These are phyloP conservation scores for Bombus fervidus DNA, from an alignment of 1,140 invertebrate species.

Conservation along the genomic window DNA sequence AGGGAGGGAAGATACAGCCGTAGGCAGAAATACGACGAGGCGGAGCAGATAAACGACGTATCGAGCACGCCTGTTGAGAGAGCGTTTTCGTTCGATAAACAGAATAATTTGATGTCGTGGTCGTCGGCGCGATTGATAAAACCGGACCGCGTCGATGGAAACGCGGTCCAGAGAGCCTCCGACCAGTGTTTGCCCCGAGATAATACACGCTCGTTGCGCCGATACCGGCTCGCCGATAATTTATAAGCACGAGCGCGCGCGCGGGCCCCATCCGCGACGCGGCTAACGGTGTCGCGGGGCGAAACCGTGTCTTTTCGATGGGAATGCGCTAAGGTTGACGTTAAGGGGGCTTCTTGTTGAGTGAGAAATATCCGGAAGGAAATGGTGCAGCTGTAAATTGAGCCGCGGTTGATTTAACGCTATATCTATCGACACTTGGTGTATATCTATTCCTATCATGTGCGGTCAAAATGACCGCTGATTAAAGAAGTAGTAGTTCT, in stretches of 20 bases:
- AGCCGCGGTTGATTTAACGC: too few relatives aligned
- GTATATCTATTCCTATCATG: too few relatives aligned
- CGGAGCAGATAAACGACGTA: conserved; percentile 66
- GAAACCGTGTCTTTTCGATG: not conserved
- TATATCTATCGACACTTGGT: too few relatives aligned
- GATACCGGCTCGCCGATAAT: conserved; percentile 38
- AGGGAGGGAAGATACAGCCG: conserved; percentile 13
- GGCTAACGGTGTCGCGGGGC: not conserved
- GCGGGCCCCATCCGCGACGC: not conserved
- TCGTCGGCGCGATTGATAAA: conserved; percentile 55
- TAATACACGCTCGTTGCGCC: conserved; percentile 41
- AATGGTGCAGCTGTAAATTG: too few relatives aligned
- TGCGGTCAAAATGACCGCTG: too few relatives aligned
- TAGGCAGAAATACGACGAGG: conserved; percentile 57
- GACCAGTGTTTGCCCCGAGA: conserved; percentile 36
- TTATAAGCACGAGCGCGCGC: conserved; percentile 31
- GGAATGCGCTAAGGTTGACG: not conserved
- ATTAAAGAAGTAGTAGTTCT: too few relatives aligned
- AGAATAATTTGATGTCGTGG: conserved; percentile 55
- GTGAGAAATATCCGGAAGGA: not conserved
- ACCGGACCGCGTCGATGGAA: conserved; percentile 31
- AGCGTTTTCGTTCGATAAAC: conserved; percentile 59
- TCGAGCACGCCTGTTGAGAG: conserved; percentile 46
- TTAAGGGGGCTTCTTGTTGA: not conserved
- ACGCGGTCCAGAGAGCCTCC: conserved; percentile 23